Evolutionary conservation across 2,888 invertebrate genomes (phyloP), one percentile per base, ranked within the genome.

Genomic region (Tachina grossa): DNA sequence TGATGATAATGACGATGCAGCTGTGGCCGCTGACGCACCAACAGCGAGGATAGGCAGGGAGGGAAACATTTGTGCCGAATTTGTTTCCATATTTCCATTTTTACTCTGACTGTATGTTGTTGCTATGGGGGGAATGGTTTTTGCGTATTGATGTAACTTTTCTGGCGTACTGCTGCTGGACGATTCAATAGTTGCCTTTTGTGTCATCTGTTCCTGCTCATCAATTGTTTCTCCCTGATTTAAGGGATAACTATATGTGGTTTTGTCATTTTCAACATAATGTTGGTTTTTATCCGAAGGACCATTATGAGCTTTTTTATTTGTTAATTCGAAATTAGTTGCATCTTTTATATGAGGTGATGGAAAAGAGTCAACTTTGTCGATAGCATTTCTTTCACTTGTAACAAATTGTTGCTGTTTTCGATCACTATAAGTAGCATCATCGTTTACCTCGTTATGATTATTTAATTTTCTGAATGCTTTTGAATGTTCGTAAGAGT

Each of bases 261-360:
- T 65, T 75, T 65, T 14, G 14, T 53, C 61, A 75, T 72, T 51
- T 31, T 31, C 31, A 51, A 22, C 51, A 31, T 83, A 74, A 53
- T 66, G 51, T 9, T 66, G 49, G 31, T 53, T 43, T 45, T 47
- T 69, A 31, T 68, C 31, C 31, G 9, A 66, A 43, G 66, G 55
- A 49, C 43, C 74, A 57, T 78, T 55, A 22, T 69, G 19, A 49
- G 51, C 68, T 49, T 85, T 85, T 43, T 77, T 61, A 74, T 81
- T 80, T 76, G 79, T 55, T 83, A 85, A 85, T 85, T 83, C 79
- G 63, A 80, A 80, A 72, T 83, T 80, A 80, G 68, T 76, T 76
- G 83, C 71, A 66, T 85, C 79, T 61, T 59, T 49, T 66, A 22
- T 49, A 53, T 19, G 51, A 22, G 66, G 14, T 71, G 74, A 49